These are phyloP conservation scores for Actinemys pallida DNA, from an alignment of 2,113 vertebrate species.

Conservation along the genomic window DNA sequence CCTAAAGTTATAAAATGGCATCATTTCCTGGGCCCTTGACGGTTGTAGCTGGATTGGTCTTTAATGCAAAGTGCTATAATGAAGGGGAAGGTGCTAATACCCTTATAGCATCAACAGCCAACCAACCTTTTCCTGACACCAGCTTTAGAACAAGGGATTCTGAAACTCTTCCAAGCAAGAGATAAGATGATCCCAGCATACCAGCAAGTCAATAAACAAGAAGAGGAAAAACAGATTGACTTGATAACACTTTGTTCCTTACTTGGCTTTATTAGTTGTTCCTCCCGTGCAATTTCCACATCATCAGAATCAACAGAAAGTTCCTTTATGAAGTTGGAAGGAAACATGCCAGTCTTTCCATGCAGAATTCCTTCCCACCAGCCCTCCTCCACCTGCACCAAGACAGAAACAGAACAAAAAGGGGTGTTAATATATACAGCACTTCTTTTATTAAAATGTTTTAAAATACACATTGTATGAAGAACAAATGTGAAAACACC, in stretches of 20 bases:
- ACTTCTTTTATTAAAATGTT: background rate
- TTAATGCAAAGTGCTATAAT: background rate
- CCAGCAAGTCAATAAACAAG: background rate
- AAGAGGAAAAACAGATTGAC: background rate
- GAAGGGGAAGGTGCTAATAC: background rate
- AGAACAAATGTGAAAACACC: background rate
- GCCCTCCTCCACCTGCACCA: conserved; percentile 93
- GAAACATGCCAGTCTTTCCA: conserved; percentile 97
- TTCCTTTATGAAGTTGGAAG: conserved; percentile 98
- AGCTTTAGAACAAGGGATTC: background rate
- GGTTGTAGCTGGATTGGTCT: background rate
- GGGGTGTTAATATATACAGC: background rate
- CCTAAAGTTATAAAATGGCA: background rate
- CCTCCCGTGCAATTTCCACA: conserved; percentile 86
- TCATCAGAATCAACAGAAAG: conserved; percentile 84
- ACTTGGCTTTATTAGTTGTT: conserved; percentile 90
- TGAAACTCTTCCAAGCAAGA: conserved; percentile 15
- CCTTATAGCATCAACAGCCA: background rate
- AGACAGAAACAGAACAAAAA: conserved; percentile 25
- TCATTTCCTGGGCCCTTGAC: background rate
- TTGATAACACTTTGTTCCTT: conserved; percentile 66
- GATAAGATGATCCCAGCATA: background rate
- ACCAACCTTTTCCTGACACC: background rate
- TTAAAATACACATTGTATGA: background rate
- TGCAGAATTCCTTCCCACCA: conserved; percentile 97